Evolutionary conservation across 2,888 invertebrate genomes (phyloP).

Genomic region (Drosophila percnosoma): DNA sequence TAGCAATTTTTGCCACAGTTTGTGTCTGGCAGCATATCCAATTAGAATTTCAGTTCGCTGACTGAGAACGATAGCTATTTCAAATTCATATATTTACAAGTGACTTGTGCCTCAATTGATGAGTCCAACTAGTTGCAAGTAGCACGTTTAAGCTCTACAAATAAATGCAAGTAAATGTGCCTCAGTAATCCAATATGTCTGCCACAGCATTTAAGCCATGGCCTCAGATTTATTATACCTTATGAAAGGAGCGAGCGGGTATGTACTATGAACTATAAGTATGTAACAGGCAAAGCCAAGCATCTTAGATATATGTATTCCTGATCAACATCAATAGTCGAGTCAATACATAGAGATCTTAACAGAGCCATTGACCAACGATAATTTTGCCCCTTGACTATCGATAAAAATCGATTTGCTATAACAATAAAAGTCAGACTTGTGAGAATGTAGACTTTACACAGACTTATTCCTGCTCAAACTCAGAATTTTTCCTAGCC

Average conservation of each 20-base stretch:
- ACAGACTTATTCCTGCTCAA: not conserved
- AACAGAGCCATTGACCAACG: not conserved
- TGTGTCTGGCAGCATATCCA: not conserved
- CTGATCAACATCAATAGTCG: not conserved
- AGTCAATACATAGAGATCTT: not conserved
- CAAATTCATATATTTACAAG: not conserved
- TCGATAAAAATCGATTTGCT: not conserved
- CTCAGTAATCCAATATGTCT: not conserved
- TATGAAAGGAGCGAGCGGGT: not conserved
- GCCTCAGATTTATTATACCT: not conserved
- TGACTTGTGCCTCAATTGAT: not conserved
- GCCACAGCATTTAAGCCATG: not conserved
- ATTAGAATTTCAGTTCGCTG: not conserved
- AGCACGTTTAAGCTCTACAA: not conserved
- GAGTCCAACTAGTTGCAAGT: not conserved
- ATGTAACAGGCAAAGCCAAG: not conserved
- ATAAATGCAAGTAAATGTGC: not conserved
- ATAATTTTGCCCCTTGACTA: not conserved
- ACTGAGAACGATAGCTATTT: not conserved
- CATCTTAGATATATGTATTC: not conserved
- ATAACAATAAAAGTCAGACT: not conserved
- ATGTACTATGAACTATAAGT: not conserved
- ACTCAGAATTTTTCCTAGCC: not conserved
- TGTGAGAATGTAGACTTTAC: rapidly evolving
- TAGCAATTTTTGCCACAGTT: not conserved